Percentiles rank a stretch among this genome's conserved stretches.
Conservation (phyloP, 2,113 vertebrate genomes). For the Typhlomys cinereus region DNA sequence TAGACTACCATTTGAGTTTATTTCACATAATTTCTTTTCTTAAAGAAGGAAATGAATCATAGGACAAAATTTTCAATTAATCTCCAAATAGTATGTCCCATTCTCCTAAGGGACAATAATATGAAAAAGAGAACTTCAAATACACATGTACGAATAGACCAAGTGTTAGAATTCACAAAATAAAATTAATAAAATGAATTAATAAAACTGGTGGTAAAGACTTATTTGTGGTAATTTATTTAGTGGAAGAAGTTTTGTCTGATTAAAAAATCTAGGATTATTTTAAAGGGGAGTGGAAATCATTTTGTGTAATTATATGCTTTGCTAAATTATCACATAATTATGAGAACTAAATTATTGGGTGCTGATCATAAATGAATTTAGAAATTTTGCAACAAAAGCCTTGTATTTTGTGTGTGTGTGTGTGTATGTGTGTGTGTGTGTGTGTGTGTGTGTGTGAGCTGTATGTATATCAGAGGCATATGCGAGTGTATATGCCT, state of each 20-base stretch:
- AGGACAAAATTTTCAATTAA: neutral
- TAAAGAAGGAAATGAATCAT: neutral
- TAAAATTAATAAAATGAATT: neutral
- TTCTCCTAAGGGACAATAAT: too few relatives aligned
- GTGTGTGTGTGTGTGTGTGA: too few relatives aligned
- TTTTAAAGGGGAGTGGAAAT: neutral
- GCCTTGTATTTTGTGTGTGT: too few relatives aligned
- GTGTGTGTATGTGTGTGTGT: too few relatives aligned
- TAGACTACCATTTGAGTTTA: neutral
- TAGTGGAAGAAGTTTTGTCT: neutral
- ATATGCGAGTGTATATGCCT: too few relatives aligned
- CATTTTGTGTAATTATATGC: neutral
- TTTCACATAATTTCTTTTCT: neutral
- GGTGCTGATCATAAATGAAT: neutral
- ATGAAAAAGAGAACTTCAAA: neutral
- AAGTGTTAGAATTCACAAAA: neutral
- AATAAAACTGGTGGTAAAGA: neutral
- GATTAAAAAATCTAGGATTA: neutral
- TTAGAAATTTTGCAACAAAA: neutral
- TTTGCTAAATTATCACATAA: neutral
- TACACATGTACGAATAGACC: neutral
- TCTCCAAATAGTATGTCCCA: neutral
- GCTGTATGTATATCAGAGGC: too few relatives aligned
- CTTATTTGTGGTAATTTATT: neutral
- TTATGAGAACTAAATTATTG: neutral